Percentiles rank a stretch among this genome's conserved stretches.
phyloP scores from a whole-genome alignment of 2,888 invertebrate genomes.

The Crossocerus cetratus region DNA sequence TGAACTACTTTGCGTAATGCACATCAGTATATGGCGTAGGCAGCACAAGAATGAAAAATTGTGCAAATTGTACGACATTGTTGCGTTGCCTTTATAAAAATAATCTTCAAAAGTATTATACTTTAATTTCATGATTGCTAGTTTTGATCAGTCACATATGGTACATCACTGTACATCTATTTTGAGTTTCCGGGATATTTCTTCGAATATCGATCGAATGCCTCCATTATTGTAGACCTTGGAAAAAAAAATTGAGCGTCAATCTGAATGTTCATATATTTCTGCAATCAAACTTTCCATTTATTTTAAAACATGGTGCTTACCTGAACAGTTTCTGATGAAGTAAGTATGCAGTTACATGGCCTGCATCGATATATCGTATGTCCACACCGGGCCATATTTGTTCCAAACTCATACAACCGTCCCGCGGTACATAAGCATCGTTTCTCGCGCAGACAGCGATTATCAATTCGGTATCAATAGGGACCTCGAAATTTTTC shows the following conservation, averaged over 20 bases:
- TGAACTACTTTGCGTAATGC: too few species aligned
- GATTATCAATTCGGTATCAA: constrained; percentile 93
- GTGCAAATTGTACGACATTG: too few species aligned
- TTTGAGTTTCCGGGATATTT: constrained; percentile 64
- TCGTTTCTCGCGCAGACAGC: constrained; percentile 94
- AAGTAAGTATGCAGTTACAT: constrained; percentile 92
- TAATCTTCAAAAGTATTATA: too few species aligned
- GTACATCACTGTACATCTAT: too few species aligned
- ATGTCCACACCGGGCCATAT: constrained; percentile 96
- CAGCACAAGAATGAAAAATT: too few species aligned
- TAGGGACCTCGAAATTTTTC: constrained; percentile 92
- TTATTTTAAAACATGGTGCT: neutral
- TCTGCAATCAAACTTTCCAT: neutral
- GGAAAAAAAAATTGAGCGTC: neutral
- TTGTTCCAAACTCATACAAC: constrained; percentile 88
- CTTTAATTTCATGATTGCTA: too few species aligned
- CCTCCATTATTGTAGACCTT: constrained; percentile 87
- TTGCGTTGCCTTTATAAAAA: too few species aligned
- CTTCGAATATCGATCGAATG: constrained; percentile 84
- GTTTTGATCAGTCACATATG: too few species aligned
- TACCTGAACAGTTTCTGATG: constrained; percentile 94
- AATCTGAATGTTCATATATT: neutral
- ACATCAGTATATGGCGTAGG: too few species aligned
- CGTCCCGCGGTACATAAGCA: constrained; percentile 93
- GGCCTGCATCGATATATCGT: constrained; percentile 91